Evolutionary conservation across 2,888 invertebrate genomes (phyloP).

Genomic region (Allolobophora icterica): DNA sequence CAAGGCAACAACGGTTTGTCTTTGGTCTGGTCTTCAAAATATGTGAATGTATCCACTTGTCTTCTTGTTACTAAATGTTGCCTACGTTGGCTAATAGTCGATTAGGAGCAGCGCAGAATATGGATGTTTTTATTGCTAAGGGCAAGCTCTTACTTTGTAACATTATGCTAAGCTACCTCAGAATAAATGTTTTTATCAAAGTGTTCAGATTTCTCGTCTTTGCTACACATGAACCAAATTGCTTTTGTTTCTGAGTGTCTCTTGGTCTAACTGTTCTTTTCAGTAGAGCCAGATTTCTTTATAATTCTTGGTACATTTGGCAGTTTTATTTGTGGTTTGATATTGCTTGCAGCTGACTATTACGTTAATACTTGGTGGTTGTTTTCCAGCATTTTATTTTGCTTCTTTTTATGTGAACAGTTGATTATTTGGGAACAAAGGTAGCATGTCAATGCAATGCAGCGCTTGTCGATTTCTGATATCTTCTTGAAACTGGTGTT

Average conservation of each 20-base stretch:
- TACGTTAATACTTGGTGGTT: background rate
- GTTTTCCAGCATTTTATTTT: background rate
- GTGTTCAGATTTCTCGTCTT: background rate
- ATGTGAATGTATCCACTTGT: too few species aligned
- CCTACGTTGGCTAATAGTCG: background rate
- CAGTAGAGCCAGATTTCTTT: background rate
- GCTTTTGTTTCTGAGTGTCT: background rate
- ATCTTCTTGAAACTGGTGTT: background rate
- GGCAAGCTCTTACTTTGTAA: background rate
- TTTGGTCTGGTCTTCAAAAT: background rate
- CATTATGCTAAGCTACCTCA: constrained; percentile 8
- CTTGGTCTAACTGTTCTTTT: background rate
- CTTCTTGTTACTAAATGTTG: background rate
- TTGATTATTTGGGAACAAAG: background rate
- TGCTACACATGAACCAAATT: background rate
- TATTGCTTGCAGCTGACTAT: background rate
- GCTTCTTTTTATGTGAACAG: background rate
- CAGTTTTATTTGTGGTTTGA: background rate
- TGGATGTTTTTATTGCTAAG: background rate
- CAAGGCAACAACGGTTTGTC: background rate
- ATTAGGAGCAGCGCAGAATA: too few species aligned
- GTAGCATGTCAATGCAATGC: background rate
- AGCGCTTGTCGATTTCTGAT: background rate
- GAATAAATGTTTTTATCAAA: background rate
- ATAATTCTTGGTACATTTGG: background rate